Evolutionary conservation across 2,797 vertebrate genomes (phyloP).

Genomic region (Natrix natrix): DNA sequence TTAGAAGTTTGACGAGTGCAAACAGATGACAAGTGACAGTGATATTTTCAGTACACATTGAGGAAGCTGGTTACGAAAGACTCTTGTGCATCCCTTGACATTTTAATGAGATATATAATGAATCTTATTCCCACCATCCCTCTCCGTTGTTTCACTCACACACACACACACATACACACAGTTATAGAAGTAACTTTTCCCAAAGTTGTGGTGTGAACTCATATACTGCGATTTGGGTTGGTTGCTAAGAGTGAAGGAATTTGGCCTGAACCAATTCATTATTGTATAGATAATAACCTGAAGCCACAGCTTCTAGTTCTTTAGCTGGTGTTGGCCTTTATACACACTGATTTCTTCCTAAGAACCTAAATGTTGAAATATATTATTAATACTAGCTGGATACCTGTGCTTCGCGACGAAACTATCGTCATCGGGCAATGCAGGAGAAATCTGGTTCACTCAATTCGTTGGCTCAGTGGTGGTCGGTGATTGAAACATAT

Average conservation of each 20-base stretch:
- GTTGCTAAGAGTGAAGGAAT: slow-evolving; percentile 26
- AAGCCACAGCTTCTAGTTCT: neutral
- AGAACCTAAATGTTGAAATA: too few relatives aligned
- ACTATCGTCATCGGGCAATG: too few relatives aligned
- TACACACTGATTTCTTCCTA: neutral
- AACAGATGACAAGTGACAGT: slow-evolving; percentile 79
- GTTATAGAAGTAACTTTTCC: slow-evolving; percentile 68
- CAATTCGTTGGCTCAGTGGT: too few relatives aligned
- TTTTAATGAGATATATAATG: slow-evolving; percentile 73
- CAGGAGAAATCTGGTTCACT: too few relatives aligned
- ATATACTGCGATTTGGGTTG: slow-evolving; percentile 31
- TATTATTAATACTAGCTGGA: neutral
- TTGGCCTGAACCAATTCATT: slow-evolving; percentile 9
- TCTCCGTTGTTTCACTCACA: slow-evolving; percentile 2
- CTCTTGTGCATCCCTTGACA: slow-evolving; percentile 70
- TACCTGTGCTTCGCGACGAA: too few relatives aligned
- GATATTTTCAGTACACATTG: slow-evolving; percentile 79
- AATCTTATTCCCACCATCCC: slow-evolving; percentile 72
- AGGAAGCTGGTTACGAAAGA: slow-evolving; percentile 76
- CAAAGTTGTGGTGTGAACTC: slow-evolving; percentile 72
- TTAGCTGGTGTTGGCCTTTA: neutral
- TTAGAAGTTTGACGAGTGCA: slow-evolving; percentile 73
- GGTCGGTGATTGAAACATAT: too few relatives aligned
- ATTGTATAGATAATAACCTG: neutral
- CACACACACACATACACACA: slow-evolving; percentile 51